Conservation (phyloP, 2,113 vertebrate species). For the Prochilodus magdalenae region DNA sequence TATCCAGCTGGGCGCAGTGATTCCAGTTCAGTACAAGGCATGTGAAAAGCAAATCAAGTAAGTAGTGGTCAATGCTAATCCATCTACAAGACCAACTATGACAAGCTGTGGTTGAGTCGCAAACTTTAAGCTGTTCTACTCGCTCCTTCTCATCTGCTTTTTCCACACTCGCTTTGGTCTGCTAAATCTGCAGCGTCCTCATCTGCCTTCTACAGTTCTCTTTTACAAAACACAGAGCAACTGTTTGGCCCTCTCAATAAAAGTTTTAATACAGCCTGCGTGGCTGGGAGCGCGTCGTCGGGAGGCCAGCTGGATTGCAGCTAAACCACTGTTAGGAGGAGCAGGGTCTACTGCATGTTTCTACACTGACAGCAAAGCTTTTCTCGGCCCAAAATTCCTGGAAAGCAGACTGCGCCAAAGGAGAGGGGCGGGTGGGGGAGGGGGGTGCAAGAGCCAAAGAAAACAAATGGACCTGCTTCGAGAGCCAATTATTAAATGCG, state of each 20-base stretch:
- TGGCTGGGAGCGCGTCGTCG: not conserved
- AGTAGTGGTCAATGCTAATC: not conserved
- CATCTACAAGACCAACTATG: not conserved
- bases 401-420: conserved; percentile 74
- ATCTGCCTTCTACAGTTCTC: not conserved
- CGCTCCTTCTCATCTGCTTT: not conserved
- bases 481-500: conserved; percentile 41
- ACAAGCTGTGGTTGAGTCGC: not conserved
- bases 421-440: not conserved
- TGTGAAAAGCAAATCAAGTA: not conserved
- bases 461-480: conserved; percentile 50
- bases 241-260: not conserved
- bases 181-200: not conserved
- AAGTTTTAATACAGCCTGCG: conserved; percentile 13
- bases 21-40: no score
- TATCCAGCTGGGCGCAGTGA: no score
- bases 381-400: conserved; percentile 80
- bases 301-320: conserved; percentile 27
- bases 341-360: conserved; percentile 61
- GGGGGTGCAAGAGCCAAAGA: conserved; percentile 35
- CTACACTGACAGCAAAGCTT: conserved; percentile 71
- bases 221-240: not conserved
- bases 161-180: not conserved
- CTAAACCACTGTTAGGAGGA: not conserved
- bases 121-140: not conserved